phyloP scores from a whole-genome alignment of 2,888 invertebrate genomes.

The Gari tellinella region DNA sequence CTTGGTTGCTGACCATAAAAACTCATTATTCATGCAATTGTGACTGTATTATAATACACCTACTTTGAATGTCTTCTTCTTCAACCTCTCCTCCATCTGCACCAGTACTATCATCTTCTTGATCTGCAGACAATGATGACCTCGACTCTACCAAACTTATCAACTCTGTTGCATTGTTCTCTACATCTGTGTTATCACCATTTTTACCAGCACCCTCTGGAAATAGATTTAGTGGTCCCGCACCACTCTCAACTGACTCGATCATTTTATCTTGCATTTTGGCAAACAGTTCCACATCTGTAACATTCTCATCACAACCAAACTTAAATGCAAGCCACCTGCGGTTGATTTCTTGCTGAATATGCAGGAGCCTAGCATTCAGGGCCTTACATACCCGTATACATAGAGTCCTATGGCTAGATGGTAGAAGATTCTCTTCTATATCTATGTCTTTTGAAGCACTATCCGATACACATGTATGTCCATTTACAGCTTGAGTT shows the following conservation, averaged over 20 bases:
- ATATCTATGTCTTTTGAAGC: conserved; percentile 4
- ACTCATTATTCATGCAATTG: too few species aligned
- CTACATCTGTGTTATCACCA: not conserved
- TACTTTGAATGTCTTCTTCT: too few species aligned
- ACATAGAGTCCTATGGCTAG: conserved; percentile 51
- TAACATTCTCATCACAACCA: conserved; percentile 49
- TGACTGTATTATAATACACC: too few species aligned
- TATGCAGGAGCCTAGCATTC: conserved; percentile 37
- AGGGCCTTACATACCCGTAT: conserved; percentile 51
- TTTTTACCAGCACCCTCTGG: conserved; percentile 5
- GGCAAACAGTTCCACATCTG: conserved; percentile 33
- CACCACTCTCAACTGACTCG: conserved; percentile 35
- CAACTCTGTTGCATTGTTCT: conserved; percentile 17
- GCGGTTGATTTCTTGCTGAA: conserved; percentile 44
- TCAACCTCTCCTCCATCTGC: too few species aligned
- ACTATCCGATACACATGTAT: not conserved
- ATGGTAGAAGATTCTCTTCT: conserved; percentile 21
- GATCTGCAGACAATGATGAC: too few species aligned
- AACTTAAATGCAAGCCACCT: conserved; percentile 47
- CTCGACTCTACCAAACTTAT: conserved; percentile 13
- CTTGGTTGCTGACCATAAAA: too few species aligned
- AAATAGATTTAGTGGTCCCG: conserved; percentile 29
- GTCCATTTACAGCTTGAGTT: too few species aligned
- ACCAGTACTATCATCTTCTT: too few species aligned
- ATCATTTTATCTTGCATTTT: conserved; percentile 49